A percentile compares a stretch with the other conserved stretches of the same genome.
phyloP scores from a whole-genome alignment of 2,797 vertebrate genomes.

The Ceryle rudis region DNA sequence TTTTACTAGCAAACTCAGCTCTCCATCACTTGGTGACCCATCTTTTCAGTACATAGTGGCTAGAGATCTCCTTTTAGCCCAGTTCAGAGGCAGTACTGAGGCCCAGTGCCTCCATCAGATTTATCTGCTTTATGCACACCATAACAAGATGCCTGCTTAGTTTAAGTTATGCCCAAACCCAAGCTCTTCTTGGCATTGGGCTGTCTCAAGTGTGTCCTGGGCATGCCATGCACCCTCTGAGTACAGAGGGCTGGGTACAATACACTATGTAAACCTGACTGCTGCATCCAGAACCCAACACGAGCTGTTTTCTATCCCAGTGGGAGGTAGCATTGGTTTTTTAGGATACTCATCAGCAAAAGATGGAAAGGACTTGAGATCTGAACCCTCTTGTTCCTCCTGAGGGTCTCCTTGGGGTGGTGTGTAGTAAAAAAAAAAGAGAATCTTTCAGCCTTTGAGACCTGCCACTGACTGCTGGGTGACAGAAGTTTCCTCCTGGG shows the following conservation, averaged over 20 bases:
- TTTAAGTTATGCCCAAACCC: background rate
- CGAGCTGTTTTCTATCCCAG: background rate
- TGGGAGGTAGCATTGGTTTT: background rate
- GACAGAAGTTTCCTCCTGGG: background rate
- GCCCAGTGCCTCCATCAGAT: background rate
- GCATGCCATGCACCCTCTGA: background rate
- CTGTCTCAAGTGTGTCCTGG: background rate
- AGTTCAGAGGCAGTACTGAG: background rate
- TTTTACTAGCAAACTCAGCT: background rate
- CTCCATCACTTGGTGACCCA: background rate
- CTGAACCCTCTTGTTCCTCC: background rate
- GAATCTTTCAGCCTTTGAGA: background rate
- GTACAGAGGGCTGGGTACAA: background rate
- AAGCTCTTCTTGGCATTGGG: background rate
- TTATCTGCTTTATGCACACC: background rate
- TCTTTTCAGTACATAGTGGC: background rate
- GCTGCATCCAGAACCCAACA: background rate
- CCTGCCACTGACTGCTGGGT: background rate
- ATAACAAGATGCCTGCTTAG: background rate
- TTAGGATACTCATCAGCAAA: background rate
- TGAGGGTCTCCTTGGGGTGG: background rate
- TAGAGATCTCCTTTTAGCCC: background rate
- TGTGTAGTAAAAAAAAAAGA: background rate
- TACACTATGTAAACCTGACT: background rate
- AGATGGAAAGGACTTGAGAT: background rate